A percentile compares a stretch with the other conserved stretches of the same genome.
Evolutionary conservation across 2,888 invertebrate genomes (phyloP).

Genomic region (Brassicogethes aeneus): DNA sequence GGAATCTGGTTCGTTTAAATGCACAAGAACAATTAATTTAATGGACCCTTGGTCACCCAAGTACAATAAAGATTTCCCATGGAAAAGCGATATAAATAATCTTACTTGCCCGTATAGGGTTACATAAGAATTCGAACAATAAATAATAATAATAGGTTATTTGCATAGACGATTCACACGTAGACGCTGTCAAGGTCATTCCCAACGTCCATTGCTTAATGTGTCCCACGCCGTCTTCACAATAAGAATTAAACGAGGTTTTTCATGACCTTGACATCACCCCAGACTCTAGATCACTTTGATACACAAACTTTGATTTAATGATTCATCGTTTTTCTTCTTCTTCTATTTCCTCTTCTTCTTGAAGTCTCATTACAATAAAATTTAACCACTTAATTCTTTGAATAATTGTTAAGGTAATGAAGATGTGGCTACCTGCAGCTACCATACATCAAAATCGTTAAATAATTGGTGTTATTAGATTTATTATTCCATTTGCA

Average conservation of each 20-base stretch:
- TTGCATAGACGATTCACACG: conserved; percentile 31
- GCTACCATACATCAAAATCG: too few species aligned
- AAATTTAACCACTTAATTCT: too few species aligned
- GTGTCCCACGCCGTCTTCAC: conserved; percentile 26
- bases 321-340: too few species aligned
- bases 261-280: conserved; percentile 28
- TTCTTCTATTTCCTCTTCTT: too few species aligned
- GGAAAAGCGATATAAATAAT: conserved; percentile 7
- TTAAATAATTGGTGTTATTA: too few species aligned
- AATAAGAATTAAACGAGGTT: conserved; percentile 18
- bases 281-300: conserved; percentile 17
- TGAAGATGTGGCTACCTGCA: too few species aligned
- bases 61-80: conserved; percentile 1
- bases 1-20: too few species aligned
- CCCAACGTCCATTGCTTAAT: conserved; percentile 29
- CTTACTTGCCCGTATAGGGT: conserved; percentile 10
- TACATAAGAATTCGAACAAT: conserved; percentile 14
- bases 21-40: neutral
- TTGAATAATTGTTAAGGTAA: too few species aligned
- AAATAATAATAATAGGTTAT: conserved; percentile 21
- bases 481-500: too few species aligned
- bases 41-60: too few species aligned
- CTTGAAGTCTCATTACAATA: too few species aligned
- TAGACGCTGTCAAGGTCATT: conserved; percentile 32
- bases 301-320: too few species aligned